Evolutionary conservation across 2,797 vertebrate species (phyloP).

Genomic region (Geotrypetes seraphini): DNA sequence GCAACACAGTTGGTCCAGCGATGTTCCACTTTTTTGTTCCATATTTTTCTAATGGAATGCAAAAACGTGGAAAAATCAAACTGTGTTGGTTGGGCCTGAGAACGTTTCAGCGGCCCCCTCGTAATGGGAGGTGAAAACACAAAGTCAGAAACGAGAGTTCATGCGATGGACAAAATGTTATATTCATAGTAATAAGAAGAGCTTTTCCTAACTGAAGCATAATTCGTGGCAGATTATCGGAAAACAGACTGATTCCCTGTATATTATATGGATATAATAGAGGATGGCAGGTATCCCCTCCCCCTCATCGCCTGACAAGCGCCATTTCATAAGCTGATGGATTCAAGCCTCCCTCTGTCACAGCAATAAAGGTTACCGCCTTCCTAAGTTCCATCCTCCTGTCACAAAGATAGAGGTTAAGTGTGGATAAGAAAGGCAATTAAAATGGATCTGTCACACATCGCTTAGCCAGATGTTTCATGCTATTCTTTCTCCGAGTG

Average conservation of each 20-base stretch:
- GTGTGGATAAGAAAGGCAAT: constrained; percentile 34
- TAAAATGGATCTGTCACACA: constrained; percentile 28
- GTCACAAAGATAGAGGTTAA: constrained; percentile 28
- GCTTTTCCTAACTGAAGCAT: constrained; percentile 26
- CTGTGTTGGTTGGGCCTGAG: too few relatives aligned
- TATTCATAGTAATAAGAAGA: neutral
- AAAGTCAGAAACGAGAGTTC: constrained; percentile 4
- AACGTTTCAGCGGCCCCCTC: too few relatives aligned
- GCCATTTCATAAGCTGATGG: constrained; percentile 3
- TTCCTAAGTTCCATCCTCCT: constrained; percentile 7
- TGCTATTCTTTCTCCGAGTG: constrained; percentile 19
- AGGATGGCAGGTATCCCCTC: neutral
- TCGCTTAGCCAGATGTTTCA: constrained; percentile 18
- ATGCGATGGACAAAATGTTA: neutral
- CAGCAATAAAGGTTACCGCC: constrained; percentile 9
- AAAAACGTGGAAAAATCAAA: too few relatives aligned
- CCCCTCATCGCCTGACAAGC: neutral
- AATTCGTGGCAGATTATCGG: constrained; percentile 33
- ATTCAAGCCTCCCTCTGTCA: constrained; percentile 1
- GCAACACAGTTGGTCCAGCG: too few relatives aligned
- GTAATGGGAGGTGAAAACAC: neutral
- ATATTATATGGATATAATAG: constrained; percentile 30
- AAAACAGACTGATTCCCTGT: constrained; percentile 33
- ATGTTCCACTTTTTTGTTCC: too few relatives aligned
- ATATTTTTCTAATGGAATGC: too few relatives aligned